Conservation (phyloP, 2,888 invertebrate genomes). For the Harmothoe impar region DNA sequence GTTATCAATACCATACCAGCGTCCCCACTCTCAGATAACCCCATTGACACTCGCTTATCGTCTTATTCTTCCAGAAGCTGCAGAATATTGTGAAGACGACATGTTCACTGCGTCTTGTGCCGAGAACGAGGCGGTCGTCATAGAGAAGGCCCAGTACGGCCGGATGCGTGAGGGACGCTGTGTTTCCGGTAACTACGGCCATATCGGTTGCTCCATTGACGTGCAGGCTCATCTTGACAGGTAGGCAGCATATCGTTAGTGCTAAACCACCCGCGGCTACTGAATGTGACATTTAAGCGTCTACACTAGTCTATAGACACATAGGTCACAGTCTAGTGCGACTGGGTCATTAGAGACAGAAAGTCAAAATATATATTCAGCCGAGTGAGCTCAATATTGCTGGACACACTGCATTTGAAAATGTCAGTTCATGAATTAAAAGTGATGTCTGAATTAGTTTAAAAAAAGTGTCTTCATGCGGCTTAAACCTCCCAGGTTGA, state of each 20-base stretch:
- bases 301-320: too few species aligned
- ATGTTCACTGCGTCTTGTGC: slow-evolving; percentile 57
- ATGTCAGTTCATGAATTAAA: too few species aligned
- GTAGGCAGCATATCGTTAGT: background rate
- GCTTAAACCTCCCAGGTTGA: too few species aligned
- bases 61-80: background rate
- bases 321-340: slow-evolving; percentile 47
- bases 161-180: slow-evolving; percentile 62
- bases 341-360: too few species aligned
- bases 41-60: background rate
- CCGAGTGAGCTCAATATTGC: too few species aligned
- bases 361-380: too few species aligned
- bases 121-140: slow-evolving; percentile 60
- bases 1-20: too few species aligned
- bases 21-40: background rate
- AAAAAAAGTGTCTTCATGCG: too few species aligned
- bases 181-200: slow-evolving; percentile 61
- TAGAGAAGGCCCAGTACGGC: slow-evolving; percentile 59
- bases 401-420: too few species aligned
- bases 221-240: slow-evolving; percentile 49
- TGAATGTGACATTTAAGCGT: too few species aligned
- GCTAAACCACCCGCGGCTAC: background rate
- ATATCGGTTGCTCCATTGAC: slow-evolving; percentile 62
- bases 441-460: too few species aligned
- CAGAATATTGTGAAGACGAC: slow-evolving; percentile 63